phyloP scores from a whole-genome alignment of 2,888 invertebrate species.

The Rotaria macrura region DNA sequence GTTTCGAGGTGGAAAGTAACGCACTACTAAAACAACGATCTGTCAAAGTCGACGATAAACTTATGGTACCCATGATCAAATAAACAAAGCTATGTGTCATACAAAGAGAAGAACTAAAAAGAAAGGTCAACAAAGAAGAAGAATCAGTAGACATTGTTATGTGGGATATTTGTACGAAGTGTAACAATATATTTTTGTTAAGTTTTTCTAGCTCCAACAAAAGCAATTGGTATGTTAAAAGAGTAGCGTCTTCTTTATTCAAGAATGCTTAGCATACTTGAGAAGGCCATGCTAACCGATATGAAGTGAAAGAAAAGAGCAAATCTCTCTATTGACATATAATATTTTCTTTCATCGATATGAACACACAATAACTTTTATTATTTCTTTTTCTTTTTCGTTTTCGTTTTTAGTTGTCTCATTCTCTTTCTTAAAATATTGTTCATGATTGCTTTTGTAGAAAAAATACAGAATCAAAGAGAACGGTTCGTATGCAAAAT shows the following conservation, averaged over 20 bases:
- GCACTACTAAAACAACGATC: not conserved
- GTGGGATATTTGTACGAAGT: not conserved
- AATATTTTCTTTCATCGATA: not conserved
- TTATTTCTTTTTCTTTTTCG: not conserved
- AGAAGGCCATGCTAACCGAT: not conserved
- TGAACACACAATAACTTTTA: not conserved
- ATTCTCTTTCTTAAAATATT: not conserved
- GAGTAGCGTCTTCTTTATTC: not conserved
- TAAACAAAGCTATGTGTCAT: not conserved
- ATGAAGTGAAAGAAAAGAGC: not conserved
- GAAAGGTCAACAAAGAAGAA: not conserved
- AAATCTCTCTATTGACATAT: not conserved
- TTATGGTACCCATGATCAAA: not conserved
- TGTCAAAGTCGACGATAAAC: not conserved
- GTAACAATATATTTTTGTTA: not conserved
- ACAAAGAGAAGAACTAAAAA: not conserved
- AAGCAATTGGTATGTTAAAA: not conserved
- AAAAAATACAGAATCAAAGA: not conserved
- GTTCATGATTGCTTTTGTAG: not conserved
- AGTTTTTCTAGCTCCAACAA: not conserved
- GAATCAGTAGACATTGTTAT: not conserved
- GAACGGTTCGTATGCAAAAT: not conserved
- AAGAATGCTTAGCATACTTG: not conserved
- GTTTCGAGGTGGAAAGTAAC: not conserved
- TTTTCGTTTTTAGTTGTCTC: not conserved